phyloP scores from a whole-genome alignment of 2,797 vertebrate species.

The Oophaga sylvatica region DNA sequence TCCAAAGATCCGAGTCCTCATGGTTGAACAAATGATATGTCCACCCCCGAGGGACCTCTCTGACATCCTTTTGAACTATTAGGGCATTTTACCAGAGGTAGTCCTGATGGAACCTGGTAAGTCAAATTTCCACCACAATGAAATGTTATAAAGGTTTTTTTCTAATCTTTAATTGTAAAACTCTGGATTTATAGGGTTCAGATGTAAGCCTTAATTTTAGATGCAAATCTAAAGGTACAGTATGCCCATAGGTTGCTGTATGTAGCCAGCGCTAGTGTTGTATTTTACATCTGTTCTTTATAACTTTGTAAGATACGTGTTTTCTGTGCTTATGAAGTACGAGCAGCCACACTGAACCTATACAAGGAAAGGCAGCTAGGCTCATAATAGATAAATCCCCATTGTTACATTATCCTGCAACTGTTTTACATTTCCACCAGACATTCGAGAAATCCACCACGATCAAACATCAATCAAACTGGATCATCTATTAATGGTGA shows the following conservation, averaged over 20 bases:
- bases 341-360: not conserved
- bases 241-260: not conserved
- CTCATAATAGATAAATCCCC: not conserved
- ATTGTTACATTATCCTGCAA: not conserved
- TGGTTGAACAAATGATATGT: too few relatives aligned
- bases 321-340: not conserved
- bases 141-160: not conserved
- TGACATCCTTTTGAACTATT: too few relatives aligned
- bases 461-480: not conserved
- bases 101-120: too few relatives aligned
- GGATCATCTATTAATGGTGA: constrained; percentile 11
- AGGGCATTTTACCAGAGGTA: too few relatives aligned
- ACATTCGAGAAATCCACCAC: not conserved
- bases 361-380: not conserved
- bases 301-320: not conserved
- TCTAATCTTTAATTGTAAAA: not conserved
- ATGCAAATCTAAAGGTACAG: not conserved
- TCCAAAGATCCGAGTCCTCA: too few relatives aligned
- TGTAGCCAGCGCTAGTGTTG: not conserved
- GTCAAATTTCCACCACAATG: not conserved
- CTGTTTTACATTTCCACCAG: not conserved
- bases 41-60: too few relatives aligned
- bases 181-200: not conserved
- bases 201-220: not conserved
- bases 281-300: not conserved